A percentile compares a stretch with the other conserved stretches of the same genome.
These are phyloP conservation scores for Pristionchus mayeri DNA, from an alignment of 2,888 invertebrate genomes.

Conservation along the genomic window DNA sequence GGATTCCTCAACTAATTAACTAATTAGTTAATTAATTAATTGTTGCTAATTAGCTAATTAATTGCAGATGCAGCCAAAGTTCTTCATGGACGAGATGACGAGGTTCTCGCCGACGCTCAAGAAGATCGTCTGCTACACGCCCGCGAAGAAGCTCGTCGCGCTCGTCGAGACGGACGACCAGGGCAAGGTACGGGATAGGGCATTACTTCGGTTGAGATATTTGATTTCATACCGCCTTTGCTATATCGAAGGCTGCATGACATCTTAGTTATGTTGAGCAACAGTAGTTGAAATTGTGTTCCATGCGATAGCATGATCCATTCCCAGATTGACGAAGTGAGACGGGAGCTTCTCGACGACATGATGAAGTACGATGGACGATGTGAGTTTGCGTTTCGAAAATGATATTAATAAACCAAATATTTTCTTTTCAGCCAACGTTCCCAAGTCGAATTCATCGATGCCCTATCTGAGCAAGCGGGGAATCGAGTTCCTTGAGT, in stretches of 20 bases:
- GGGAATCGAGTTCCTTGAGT: not conserved
- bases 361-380: constrained; percentile 1
- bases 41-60: no score
- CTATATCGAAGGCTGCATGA: not conserved
- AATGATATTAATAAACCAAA: not conserved
- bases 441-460: not conserved
- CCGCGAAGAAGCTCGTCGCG: not conserved
- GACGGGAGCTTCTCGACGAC: not conserved
- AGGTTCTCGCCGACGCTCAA: not conserved
- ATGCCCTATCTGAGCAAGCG: not conserved
- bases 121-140: not conserved
- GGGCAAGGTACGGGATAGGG: not conserved
- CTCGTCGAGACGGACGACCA: not conserved
- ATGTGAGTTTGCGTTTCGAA: not conserved
- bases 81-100: not conserved
- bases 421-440: not conserved
- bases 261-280: not conserved
- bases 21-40: no score
- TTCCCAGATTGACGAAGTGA: not conserved
- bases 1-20: no score
- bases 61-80: not conserved
- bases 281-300: not conserved
- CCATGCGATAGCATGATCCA: no score
- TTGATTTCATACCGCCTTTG: not conserved
- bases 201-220: not conserved